Base-by-base conservation (phyloP, 2,888 invertebrate genomes). In the Leucozona laternaria region DNA sequence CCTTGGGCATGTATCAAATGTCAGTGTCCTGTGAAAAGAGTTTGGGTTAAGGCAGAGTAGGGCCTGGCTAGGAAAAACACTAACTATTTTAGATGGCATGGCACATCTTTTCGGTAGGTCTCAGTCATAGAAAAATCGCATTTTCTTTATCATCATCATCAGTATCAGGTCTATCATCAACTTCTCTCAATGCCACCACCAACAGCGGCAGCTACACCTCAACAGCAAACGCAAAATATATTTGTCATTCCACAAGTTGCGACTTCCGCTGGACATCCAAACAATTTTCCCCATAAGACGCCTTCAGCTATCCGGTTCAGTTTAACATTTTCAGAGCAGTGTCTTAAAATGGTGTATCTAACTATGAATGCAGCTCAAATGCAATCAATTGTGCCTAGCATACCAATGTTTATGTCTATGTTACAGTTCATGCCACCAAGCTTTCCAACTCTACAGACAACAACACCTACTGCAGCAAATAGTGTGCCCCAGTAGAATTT, bases 291-390 rank as follows among this genome's bases (percentile, higher is more conserved):
- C 22, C 79, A 79, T 64, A 25, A 53, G n/a, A 53, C 88, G 70
- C 88, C 88, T 57, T 88, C 37, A 77, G 66, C 3, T 70, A 80
- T 48, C 87, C 93, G 92, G 85, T 93, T 92, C 89, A 88, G 22
- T 88, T 88, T 8, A 89, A 84, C 89, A 68, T 37, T 90, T 73
- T 60, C 90, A 17, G 89, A 89, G 17, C 91, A 92, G 90, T 97
- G 97, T 92, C 96, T 97, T 94, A 96, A 96, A 90, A 94, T 97
- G 97, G 86, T 78, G 17, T 78, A 78, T 50, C 58, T 7, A 53
- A 68, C 71, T 10, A 3, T 79, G 4, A 79, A 66, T 88, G 64
- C 68, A 76, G 11, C 83, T 22, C 62, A 64, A 70, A 64, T 57
- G 60, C 80, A 28, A 50, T 17, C 66, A 7, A 17, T 62, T 4